Evolutionary conservation across 2,888 invertebrate genomes (phyloP).

Genomic region (Meliscaeva auricollis): DNA sequence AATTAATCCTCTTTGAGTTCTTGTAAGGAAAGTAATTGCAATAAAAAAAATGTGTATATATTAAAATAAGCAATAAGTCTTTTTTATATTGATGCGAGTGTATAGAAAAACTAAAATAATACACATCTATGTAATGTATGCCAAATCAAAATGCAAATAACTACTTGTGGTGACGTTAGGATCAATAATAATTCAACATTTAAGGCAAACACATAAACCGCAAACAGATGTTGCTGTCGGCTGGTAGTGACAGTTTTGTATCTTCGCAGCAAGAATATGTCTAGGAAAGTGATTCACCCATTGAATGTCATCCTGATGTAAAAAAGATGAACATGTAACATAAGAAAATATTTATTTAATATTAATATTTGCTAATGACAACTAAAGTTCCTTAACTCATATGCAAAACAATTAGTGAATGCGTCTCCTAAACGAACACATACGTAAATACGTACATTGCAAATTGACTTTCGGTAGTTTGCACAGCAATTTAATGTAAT

Average conservation of each 20-base stretch:
- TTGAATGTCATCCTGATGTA: slow-evolving; percentile 9
- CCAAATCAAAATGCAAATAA: slow-evolving; percentile 23
- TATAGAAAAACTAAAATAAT: slow-evolving; percentile 5
- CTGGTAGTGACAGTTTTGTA: slow-evolving; percentile 51
- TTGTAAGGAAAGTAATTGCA: too few species aligned
- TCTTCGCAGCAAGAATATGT: slow-evolving; percentile 17
- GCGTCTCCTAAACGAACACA: too few species aligned
- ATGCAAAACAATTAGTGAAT: neutral
- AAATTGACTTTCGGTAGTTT: slow-evolving; percentile 14
- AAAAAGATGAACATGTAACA: neutral
- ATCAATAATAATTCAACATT: slow-evolving; percentile 53
- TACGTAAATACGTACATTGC: too few species aligned
- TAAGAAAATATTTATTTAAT: slow-evolving; percentile 12
- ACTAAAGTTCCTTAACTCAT: slow-evolving; percentile 25
- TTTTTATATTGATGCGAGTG: too few species aligned
- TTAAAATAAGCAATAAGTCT: too few species aligned
- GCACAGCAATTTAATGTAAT: slow-evolving; percentile 43
- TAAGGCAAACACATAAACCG: slow-evolving; percentile 17
- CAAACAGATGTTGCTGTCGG: slow-evolving; percentile 38
- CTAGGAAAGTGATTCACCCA: slow-evolving; percentile 26
- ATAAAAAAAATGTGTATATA: too few species aligned
- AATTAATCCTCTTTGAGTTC: too few species aligned
- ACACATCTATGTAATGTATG: slow-evolving; percentile 25
- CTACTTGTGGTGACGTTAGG: slow-evolving; percentile 32
- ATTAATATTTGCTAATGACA: slow-evolving; percentile 36